These are phyloP conservation scores for Prunella himalayana DNA, from an alignment of 2,113 vertebrate genomes.

Conservation along the genomic window DNA sequence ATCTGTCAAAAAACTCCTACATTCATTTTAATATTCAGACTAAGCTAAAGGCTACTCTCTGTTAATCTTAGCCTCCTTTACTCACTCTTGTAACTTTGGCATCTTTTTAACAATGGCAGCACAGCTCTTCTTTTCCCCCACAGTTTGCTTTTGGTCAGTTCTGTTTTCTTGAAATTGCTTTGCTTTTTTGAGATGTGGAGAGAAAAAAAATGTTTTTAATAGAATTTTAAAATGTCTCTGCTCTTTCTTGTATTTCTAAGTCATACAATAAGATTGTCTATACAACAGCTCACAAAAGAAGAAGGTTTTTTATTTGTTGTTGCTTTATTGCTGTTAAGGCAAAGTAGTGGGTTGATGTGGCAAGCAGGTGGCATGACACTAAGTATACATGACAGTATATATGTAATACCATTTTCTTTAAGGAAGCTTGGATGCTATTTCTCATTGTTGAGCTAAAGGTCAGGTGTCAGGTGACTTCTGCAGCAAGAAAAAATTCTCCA, in stretches of 20 bases:
- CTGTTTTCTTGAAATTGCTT: background rate
- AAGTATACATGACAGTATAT: constrained; percentile 53
- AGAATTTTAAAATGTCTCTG: background rate
- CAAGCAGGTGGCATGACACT: constrained; percentile 56
- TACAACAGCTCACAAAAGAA: background rate
- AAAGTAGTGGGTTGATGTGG: constrained; percentile 22
- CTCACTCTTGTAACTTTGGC: background rate
- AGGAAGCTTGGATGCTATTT: constrained; percentile 19
- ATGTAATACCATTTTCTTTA: constrained; percentile 61
- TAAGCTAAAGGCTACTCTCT: background rate
- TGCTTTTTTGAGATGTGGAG: background rate
- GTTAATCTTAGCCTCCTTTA: background rate
- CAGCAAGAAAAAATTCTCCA: constrained; percentile 47
- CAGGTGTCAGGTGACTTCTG: constrained; percentile 54
- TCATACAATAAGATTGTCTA: background rate
- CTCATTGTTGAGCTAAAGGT: constrained; percentile 61
- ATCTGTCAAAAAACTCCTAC: background rate
- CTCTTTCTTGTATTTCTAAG: constrained; percentile 4
- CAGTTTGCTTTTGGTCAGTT: background rate
- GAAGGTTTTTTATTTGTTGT: constrained; percentile 17
- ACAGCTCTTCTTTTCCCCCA: background rate
- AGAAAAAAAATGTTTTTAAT: background rate
- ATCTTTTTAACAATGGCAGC: background rate
- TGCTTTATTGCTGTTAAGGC: constrained; percentile 34
- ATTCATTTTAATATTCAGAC: background rate